These are phyloP conservation scores for Orestias chungarensis DNA, from an alignment of 2,797 vertebrate species.

Conservation along the genomic window DNA sequence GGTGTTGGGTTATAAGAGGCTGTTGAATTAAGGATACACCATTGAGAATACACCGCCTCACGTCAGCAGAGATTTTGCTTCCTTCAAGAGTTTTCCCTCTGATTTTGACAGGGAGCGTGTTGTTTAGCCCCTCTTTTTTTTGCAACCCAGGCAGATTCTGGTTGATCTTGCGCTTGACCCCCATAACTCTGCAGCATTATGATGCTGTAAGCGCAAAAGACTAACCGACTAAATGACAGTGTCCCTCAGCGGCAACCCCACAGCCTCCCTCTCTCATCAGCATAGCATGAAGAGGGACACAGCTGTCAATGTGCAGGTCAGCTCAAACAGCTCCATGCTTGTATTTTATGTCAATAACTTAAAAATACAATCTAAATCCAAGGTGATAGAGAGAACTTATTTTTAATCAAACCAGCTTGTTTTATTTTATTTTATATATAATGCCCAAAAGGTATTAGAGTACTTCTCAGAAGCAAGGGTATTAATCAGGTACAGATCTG, in stretches of 20 bases:
- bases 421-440: conserved; percentile 52
- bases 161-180: conserved; percentile 75
- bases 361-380: conserved; percentile 27
- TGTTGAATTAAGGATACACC: conserved; percentile 75
- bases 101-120: conserved; percentile 76
- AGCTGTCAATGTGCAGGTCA: conserved; percentile 56
- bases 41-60: conserved; percentile 67
- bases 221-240: conserved; percentile 68
- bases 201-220: conserved; percentile 44
- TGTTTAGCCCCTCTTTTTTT: conserved; percentile 70
- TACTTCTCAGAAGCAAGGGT: conserved; percentile 68
- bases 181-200: conserved; percentile 73
- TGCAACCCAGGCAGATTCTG: conserved; percentile 73
- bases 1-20: conserved; percentile 76
- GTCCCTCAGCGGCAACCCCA: conserved; percentile 56
- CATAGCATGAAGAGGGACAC: conserved; percentile 61
- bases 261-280: conserved; percentile 70
- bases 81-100: conserved; percentile 65
- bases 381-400: conserved; percentile 24
- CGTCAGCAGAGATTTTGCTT: conserved; percentile 77
- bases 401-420: conserved; percentile 32
- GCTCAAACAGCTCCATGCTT: conserved; percentile 15
- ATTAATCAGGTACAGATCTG: conserved; percentile 80
- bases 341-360: conserved; percentile 17
- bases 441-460: conserved; percentile 69